A percentile compares a stretch with the other conserved stretches of the same genome.
These are phyloP conservation scores for Dendrolimus houi DNA, from an alignment of 2,888 invertebrate species.

Conservation along the genomic window DNA sequence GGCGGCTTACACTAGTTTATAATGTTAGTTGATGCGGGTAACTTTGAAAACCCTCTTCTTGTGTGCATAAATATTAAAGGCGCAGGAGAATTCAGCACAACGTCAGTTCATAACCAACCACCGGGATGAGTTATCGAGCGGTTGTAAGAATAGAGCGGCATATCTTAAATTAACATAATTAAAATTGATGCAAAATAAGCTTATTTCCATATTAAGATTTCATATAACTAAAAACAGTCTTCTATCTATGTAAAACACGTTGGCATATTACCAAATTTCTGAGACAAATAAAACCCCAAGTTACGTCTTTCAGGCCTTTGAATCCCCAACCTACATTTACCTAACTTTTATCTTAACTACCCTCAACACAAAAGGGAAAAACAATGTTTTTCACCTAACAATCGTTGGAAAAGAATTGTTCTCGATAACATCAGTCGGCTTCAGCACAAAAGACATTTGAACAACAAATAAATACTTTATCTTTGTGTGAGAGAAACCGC, in stretches of 20 bases:
- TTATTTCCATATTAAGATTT: too few relatives aligned
- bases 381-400: constrained; percentile 11
- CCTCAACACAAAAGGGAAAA: not conserved
- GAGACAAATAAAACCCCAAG: not conserved
- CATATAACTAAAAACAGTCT: too few relatives aligned
- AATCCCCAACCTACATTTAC: not conserved
- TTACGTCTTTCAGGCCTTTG: not conserved
- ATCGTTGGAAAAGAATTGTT: constrained; percentile 23
- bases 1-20: too few relatives aligned
- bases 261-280: not conserved
- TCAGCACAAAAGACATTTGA: constrained; percentile 25
- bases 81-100: too few relatives aligned
- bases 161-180: too few relatives aligned
- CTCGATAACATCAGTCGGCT: constrained; percentile 28
- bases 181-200: too few relatives aligned
- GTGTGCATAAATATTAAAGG: too few relatives aligned
- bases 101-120: too few relatives aligned
- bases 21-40: too few relatives aligned
- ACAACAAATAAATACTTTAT: constrained; percentile 63
- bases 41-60: too few relatives aligned
- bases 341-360: not conserved
- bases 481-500: constrained; percentile 35
- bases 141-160: too few relatives aligned
- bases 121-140: too few relatives aligned
- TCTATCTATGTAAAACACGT: not conserved